These are phyloP conservation scores for Hystrix cristata DNA, from an alignment of 2,113 vertebrate species.

Conservation along the genomic window DNA sequence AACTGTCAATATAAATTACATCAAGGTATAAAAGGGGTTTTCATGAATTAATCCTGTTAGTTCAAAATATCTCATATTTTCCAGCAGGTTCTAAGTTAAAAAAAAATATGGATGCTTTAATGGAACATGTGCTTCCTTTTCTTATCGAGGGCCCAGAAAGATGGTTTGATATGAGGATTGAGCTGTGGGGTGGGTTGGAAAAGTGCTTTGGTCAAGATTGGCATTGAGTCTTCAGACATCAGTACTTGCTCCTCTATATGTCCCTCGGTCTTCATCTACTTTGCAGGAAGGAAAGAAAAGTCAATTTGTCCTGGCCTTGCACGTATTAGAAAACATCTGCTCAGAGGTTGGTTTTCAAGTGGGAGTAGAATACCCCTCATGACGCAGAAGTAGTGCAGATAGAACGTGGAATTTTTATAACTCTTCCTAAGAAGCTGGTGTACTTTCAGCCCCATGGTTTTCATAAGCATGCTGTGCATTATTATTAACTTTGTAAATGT, in stretches of 20 bases:
- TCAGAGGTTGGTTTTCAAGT: not conserved
- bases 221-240: not conserved
- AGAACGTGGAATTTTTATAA: conserved; percentile 45
- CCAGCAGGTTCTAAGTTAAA: not conserved
- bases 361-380: not conserved
- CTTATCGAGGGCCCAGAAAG: not conserved
- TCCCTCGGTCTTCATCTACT: not conserved
- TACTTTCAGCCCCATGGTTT: conserved; percentile 7
- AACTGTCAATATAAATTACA: not conserved
- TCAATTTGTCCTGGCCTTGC: not conserved
- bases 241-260: not conserved
- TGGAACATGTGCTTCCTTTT: conserved; percentile 33
- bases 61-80: conserved; percentile 9
- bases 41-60: not conserved
- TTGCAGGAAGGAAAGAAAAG: not conserved
- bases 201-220: not conserved
- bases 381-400: conserved; percentile 19
- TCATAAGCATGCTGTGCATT: not conserved
- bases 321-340: not conserved
- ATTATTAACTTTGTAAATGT: conserved; percentile 54
- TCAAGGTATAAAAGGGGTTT: not conserved
- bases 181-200: not conserved
- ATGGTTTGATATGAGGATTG: not conserved
- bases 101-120: not conserved
- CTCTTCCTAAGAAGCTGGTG: conserved; percentile 69